Evolutionary conservation across 2,888 invertebrate genomes (phyloP).

Genomic region (Agrypnus murinus): DNA sequence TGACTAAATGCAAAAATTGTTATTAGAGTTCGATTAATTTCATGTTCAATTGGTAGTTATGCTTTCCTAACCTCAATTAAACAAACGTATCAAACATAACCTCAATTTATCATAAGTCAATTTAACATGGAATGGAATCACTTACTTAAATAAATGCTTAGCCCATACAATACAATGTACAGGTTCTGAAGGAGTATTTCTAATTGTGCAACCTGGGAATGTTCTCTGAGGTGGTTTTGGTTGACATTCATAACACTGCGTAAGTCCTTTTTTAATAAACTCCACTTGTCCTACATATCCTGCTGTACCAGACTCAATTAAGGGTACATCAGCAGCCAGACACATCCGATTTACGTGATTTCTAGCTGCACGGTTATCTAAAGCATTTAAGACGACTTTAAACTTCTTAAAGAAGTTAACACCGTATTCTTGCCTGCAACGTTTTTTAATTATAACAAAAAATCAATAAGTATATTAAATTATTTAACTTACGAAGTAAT

Average conservation of each 20-base stretch:
- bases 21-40: slow-evolving; percentile 5
- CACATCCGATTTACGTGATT: slow-evolving; percentile 99
- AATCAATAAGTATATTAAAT: slow-evolving; percentile 24
- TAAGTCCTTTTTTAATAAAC: slow-evolving; percentile 87
- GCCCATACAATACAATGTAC: slow-evolving; percentile 99
- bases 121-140: slow-evolving; percentile 45
- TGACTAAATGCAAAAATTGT: slow-evolving; percentile 80
- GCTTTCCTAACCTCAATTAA: too few relatives aligned
- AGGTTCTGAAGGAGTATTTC: slow-evolving; percentile 99
- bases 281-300: slow-evolving; percentile 98
- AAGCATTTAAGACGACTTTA: slow-evolving; percentile 93
- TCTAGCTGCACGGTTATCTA: slow-evolving; percentile 96
- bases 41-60: too few relatives aligned
- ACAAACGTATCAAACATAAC: too few relatives aligned
- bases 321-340: slow-evolving; percentile 92
- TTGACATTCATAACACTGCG: slow-evolving; percentile 98
- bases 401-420: slow-evolving; percentile 94
- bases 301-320: slow-evolving; percentile 97
- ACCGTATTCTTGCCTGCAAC: slow-evolving; percentile 88
- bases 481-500: slow-evolving; percentile 85
- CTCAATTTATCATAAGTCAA: too few relatives aligned
- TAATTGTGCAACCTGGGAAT: slow-evolving; percentile 98
- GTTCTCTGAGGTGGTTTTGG: slow-evolving; percentile 93
- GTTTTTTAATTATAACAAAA: slow-evolving; percentile 39
- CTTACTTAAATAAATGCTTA: slow-evolving; percentile 97